These are phyloP conservation scores for Catalaphyllia jardinei DNA, from an alignment of 64 coral and sea anemone species.

Conservation along the genomic window DNA sequence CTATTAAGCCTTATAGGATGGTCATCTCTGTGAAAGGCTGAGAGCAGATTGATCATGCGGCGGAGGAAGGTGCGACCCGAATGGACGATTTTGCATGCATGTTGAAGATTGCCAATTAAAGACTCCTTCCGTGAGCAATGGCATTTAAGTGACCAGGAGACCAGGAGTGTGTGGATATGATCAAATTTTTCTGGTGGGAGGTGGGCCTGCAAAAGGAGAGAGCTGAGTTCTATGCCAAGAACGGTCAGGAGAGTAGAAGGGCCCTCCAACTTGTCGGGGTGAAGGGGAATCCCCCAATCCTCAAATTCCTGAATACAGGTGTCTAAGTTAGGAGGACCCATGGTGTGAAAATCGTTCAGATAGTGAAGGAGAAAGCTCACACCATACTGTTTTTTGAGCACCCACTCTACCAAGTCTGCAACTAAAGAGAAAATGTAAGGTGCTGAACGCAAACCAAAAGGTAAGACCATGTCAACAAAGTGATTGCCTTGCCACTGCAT, in stretches of 20 bases:
- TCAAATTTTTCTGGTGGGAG: not conserved
- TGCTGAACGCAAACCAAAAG: not conserved
- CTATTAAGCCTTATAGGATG: constrained; percentile 52
- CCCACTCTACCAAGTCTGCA: constrained; percentile 10
- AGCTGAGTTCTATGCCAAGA: constrained; percentile 5
- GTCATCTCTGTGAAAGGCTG: constrained; percentile 6
- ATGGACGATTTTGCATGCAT: constrained; percentile 37
- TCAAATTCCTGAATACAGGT: no score
- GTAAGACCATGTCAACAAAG: not conserved
- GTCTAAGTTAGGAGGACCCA: not conserved
- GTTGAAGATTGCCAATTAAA: no score
- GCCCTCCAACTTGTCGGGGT: not conserved
- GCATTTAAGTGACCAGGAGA: no score
- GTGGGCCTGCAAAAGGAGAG: not conserved
- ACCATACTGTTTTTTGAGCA: not conserved
- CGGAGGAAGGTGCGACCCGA: constrained; percentile 17
- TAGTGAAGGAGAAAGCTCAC: not conserved
- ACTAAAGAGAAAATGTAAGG: not conserved
- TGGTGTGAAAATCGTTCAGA: not conserved
- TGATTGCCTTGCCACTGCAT: constrained; percentile 10
- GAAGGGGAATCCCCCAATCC: no score
- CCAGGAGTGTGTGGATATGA: no score
- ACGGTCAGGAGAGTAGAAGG: not conserved
- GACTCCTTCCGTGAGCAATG: not conserved
- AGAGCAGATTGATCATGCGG: constrained; percentile 18